Conservation (phyloP, 2,113 vertebrate genomes). For the Chionomys nivalis region DNA sequence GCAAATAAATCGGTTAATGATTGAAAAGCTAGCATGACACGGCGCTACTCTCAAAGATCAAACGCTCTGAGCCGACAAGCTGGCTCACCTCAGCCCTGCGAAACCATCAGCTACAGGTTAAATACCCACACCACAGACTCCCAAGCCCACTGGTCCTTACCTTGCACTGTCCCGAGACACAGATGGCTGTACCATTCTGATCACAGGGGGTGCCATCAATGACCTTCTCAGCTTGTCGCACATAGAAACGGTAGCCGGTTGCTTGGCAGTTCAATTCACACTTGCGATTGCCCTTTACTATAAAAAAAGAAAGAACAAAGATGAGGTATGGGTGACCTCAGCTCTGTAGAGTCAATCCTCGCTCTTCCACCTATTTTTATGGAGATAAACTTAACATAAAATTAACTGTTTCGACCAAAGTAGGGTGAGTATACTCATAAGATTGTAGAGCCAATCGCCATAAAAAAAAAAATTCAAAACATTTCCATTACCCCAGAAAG, state of each 20-base stretch:
- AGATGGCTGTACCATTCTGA: slow-evolving; percentile 89
- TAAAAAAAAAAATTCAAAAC: not conserved
- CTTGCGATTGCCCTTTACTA: slow-evolving; percentile 90
- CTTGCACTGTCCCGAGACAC: slow-evolving; percentile 93
- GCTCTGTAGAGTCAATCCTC: not conserved
- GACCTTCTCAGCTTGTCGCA: slow-evolving; percentile 91
- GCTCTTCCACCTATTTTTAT: not conserved
- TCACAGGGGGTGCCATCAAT: slow-evolving; percentile 95
- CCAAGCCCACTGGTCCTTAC: slow-evolving; percentile 82
- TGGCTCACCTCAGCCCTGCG: too few relatives aligned
- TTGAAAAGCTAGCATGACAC: not conserved
- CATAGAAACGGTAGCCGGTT: slow-evolving; percentile 95
- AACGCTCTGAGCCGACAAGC: not conserved
- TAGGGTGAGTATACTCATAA: not conserved
- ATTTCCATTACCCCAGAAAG: not conserved
- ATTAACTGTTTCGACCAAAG: not conserved
- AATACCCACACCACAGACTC: not conserved
- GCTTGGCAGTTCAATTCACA: slow-evolving; percentile 96
- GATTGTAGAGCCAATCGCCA: not conserved
- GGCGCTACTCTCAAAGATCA: not conserved
- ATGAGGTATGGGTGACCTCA: not conserved
- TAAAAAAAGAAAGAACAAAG: not conserved
- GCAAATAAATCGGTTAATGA: not conserved
- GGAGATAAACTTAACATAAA: slow-evolving; percentile 30
- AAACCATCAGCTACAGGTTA: not conserved